These are phyloP conservation scores for Circaetus cinerascens DNA, from an alignment of 2,113 vertebrate genomes.

Conservation along the genomic window DNA sequence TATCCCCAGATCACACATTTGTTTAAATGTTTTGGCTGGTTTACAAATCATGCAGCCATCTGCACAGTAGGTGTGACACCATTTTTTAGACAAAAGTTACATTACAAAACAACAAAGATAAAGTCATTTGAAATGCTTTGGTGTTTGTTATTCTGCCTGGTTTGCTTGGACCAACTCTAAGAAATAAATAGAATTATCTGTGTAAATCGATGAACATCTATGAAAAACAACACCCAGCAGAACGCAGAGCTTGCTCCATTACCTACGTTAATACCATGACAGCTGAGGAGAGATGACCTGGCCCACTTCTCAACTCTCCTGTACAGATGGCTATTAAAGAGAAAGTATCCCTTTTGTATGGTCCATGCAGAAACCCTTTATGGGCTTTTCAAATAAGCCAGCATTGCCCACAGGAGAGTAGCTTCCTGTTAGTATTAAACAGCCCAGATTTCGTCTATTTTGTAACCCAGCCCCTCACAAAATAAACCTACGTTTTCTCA, in stretches of 20 bases:
- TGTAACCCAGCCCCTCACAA: conserved; percentile 69
- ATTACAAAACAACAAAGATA: conserved; percentile 84
- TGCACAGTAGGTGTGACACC: conserved; percentile 83
- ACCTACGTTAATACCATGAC: conserved; percentile 99
- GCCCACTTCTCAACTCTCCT: conserved; percentile 95
- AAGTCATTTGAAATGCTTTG: conserved; percentile 84
- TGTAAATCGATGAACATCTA: conserved; percentile 93
- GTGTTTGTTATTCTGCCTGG: conserved; percentile 88
- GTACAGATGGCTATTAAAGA: conserved; percentile 99
- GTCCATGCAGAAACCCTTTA: conserved; percentile 87
- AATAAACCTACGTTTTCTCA: conserved; percentile 69
- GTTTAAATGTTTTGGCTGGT: conserved; percentile 91
- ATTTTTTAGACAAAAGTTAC: conserved; percentile 85
- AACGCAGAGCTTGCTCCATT: conserved; percentile 95
- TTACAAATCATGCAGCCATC: conserved; percentile 85
- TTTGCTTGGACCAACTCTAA: conserved; percentile 89
- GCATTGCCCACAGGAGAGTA: conserved; percentile 82
- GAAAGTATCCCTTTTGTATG: conserved; percentile 94
- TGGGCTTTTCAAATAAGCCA: conserved; percentile 85
- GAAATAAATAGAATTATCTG: conserved; percentile 98
- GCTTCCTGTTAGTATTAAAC: conserved; percentile 80
- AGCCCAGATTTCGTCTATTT: conserved; percentile 76
- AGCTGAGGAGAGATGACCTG: conserved; percentile 99
- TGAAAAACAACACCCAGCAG: conserved; percentile 97
- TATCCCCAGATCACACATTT: conserved; percentile 84